These are phyloP conservation scores for Diarsia rubi DNA, from an alignment of 2,888 invertebrate species.

Conservation along the genomic window DNA sequence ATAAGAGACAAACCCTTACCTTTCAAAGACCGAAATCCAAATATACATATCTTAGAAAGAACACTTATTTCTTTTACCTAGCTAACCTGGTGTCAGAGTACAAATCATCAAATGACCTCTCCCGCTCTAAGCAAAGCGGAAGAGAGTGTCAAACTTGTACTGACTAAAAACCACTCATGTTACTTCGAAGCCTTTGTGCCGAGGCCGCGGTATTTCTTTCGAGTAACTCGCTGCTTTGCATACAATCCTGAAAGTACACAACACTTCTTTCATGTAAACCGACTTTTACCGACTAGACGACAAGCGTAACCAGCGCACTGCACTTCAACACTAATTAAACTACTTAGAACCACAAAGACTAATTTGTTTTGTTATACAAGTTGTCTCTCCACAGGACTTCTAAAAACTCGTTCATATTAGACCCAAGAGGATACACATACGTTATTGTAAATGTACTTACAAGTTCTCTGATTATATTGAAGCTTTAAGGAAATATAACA, in stretches of 20 bases:
- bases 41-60: too few relatives aligned
- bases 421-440: background rate
- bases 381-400: slow-evolving; percentile 11
- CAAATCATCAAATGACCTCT: too few relatives aligned
- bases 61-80: too few relatives aligned
- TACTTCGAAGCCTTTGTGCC: too few relatives aligned
- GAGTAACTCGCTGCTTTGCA: too few relatives aligned
- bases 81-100: too few relatives aligned
- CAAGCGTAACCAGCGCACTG: background rate
- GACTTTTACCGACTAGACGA: slow-evolving; percentile 7
- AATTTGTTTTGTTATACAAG: slow-evolving; percentile 59
- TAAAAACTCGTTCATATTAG: slow-evolving; percentile 12
- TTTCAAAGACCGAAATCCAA: too few relatives aligned
- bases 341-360: slow-evolving; percentile 44
- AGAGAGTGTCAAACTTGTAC: too few relatives aligned
- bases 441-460: background rate
- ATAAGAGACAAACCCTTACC: too few relatives aligned
- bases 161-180: too few relatives aligned
- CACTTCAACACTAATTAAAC: slow-evolving; percentile 42
- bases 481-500: background rate
- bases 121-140: too few relatives aligned
- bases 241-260: background rate
- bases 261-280: slow-evolving; percentile 6
- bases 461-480: background rate
- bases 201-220: too few relatives aligned